Base-by-base conservation (phyloP, 2,888 invertebrate genomes). In the Tachina grossa region DNA sequence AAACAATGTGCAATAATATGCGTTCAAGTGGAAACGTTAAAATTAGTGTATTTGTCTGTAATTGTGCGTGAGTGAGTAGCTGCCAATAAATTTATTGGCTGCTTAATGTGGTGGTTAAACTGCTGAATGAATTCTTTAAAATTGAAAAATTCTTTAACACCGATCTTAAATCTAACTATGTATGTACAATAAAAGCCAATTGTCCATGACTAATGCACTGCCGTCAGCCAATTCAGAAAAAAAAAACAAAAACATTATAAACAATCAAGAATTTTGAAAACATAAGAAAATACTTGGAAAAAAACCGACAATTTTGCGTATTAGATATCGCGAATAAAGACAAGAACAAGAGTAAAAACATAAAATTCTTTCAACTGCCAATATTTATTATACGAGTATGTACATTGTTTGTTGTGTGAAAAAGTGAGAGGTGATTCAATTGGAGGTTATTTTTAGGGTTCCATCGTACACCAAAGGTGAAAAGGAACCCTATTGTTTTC, bases 161-260 rank as follows among this genome's bases (percentile, higher is more conserved):
- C n/a, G 14, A 41, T 19, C 59, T 13, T 43, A 68, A 19, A 13
- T 71, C 8, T 47, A 31, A 31, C 31, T 31, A 22, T 22, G 31
- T 31, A 22, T 22, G 31, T 31, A 74, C 71, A 75, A 59, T 45
- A 65, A 79, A 59, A 81, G 14, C 59, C 76, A 83, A 85, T 85
- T 79, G 82, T 55, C 85, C 85, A 81, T 85, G 85, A 85, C 85
- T 85, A 85, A 85, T 85, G 83, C 79, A 53, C 31, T 79, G 78
- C 72, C 31, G 31, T 31, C 31, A 31, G 31, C 31, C 85, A 79
- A 59, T 41, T 68, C 78, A 39, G 39, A 47, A 75, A 51, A 49
- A 59, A 47, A 43, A 53, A 4, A n/a, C n/a, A 47, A 43, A 53
- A 75, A 65, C 13, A 61, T 47, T 39, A 1, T 31, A 31, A 68